phyloP scores from a whole-genome alignment of 92 coral and sea anemone species.

The Heteractis magnifica region DNA sequence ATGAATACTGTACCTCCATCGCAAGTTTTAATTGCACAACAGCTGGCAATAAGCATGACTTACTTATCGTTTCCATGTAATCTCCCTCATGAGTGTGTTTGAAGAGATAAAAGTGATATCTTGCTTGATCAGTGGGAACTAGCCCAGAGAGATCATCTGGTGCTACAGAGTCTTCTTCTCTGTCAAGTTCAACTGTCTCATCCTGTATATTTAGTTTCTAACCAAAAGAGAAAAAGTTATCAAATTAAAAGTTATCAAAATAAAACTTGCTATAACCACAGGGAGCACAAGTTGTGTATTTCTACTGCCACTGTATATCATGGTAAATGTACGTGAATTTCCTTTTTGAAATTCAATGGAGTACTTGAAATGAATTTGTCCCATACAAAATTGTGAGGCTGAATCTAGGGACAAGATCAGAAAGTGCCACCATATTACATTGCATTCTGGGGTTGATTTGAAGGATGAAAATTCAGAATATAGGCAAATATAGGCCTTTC shows the following conservation, averaged over 20 bases:
- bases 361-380: too few relatives aligned
- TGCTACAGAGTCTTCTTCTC: conserved; percentile 50
- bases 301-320: too few relatives aligned
- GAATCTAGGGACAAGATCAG: too few relatives aligned
- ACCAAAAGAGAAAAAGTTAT: neutral
- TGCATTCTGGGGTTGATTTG: too few relatives aligned
- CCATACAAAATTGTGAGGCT: too few relatives aligned
- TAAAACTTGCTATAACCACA: neutral
- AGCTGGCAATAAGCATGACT: neutral
- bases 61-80: conserved; percentile 74
- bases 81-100: conserved; percentile 97
- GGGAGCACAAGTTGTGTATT: neutral
- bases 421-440: too few relatives aligned
- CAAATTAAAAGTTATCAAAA: neutral
- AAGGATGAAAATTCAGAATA: too few relatives aligned
- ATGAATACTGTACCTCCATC: too few relatives aligned
- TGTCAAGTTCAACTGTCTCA: conserved; percentile 72
- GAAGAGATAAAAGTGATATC: conserved; percentile 85
- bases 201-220: conserved; percentile 72
- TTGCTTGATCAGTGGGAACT: conserved; percentile 71
- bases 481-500: too few relatives aligned
- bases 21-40: too few relatives aligned
- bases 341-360: too few relatives aligned
- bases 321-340: too few relatives aligned
- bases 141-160: conserved; percentile 58